These are phyloP conservation scores for Nothobranchius kuhntae DNA, from an alignment of 2,113 vertebrate genomes.

Conservation along the genomic window DNA sequence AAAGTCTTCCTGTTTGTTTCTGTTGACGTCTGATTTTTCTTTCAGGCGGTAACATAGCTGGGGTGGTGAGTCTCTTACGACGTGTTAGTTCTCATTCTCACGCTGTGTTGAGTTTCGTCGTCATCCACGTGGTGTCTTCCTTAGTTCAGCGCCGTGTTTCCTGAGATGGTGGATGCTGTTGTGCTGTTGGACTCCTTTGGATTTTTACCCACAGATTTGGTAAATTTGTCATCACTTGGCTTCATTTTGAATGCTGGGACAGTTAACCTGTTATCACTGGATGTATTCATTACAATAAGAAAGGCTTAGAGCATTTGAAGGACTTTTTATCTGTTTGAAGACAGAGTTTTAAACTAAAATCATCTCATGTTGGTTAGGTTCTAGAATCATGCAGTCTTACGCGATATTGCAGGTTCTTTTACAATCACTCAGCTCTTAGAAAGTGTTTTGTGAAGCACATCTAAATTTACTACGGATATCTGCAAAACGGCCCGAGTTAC, in stretches of 20 bases:
- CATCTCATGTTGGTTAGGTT: too few relatives aligned
- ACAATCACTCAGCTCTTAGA: too few relatives aligned
- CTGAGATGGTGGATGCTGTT: slow-evolving; percentile 88
- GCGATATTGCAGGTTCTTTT: too few relatives aligned
- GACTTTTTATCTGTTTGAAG: too few relatives aligned
- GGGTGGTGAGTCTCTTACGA: slow-evolving; percentile 71
- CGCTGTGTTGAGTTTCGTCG: background rate
- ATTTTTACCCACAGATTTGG: slow-evolving; percentile 75
- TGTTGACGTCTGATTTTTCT: slow-evolving; percentile 24
- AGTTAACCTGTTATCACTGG: too few relatives aligned
- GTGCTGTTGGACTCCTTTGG: slow-evolving; percentile 84
- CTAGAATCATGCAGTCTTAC: too few relatives aligned
- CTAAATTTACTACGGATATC: too few relatives aligned
- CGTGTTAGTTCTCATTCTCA: background rate
- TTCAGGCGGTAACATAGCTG: slow-evolving; percentile 84
- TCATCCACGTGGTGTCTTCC: slow-evolving; percentile 1
- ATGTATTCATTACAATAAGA: too few relatives aligned
- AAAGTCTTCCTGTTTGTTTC: background rate
- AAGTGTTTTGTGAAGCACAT: too few relatives aligned
- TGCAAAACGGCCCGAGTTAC: too few relatives aligned
- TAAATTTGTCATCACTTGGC: slow-evolving; percentile 22
- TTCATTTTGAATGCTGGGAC: background rate
- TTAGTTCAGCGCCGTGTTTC: slow-evolving; percentile 88
- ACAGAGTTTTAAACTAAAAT: too few relatives aligned
- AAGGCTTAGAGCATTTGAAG: too few relatives aligned